A percentile compares a stretch with the other conserved stretches of the same genome.
These are phyloP conservation scores for Mormyrops boulengeri DNA, from an alignment of 2,797 vertebrate genomes.

Conservation along the genomic window DNA sequence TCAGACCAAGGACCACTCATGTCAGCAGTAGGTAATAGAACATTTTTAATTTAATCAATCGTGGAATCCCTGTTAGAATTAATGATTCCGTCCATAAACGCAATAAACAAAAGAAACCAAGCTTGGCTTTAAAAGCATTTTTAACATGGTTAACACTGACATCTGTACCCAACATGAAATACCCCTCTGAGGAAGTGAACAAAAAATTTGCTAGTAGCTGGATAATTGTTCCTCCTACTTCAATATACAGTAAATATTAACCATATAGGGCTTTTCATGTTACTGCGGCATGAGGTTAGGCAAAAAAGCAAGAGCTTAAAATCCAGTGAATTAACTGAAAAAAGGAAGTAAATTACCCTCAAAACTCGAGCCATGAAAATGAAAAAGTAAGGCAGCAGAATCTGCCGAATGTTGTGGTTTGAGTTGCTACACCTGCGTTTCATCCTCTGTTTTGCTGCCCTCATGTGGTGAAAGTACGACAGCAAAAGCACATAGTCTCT, in stretches of 20 bases:
- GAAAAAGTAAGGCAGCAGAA: background rate
- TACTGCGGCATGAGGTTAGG: background rate
- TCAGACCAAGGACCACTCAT: background rate
- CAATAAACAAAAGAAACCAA: background rate
- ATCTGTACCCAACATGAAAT: background rate
- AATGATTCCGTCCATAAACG: background rate
- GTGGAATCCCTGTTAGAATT: background rate
- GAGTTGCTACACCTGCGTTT: background rate
- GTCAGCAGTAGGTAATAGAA: background rate
- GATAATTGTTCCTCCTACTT: background rate
- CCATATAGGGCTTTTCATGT: background rate
- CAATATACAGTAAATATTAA: background rate
- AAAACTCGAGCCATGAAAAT: background rate
- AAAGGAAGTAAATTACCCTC: background rate
- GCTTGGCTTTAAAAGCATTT: background rate
- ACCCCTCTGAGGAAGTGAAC: background rate
- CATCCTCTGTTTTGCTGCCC: background rate
- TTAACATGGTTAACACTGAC: background rate
- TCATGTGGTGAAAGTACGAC: background rate
- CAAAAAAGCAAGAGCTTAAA: background rate
- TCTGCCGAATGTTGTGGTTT: background rate
- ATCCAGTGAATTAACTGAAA: background rate
- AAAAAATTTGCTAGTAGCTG: background rate
- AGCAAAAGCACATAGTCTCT: slow-evolving; percentile 17
- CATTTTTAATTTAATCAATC: background rate